Percentiles rank a stretch among this genome's conserved stretches.
phyloP scores from a whole-genome alignment of 2,888 invertebrate genomes.

The Monopis laevigella region DNA sequence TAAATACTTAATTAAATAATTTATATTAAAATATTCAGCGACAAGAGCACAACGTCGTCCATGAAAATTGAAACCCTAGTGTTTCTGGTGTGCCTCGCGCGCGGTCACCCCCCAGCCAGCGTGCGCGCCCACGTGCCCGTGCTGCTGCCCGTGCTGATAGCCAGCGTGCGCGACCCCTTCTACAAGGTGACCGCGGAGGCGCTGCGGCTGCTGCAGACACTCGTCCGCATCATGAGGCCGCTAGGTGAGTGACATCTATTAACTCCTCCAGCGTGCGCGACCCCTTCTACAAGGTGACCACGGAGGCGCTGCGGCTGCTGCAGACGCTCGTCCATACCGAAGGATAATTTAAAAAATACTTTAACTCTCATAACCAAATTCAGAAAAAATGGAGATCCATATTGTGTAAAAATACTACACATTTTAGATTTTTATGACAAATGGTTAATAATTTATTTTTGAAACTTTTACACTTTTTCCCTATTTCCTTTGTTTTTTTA shows the following conservation, averaged over 20 bases:
- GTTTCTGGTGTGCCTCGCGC: slow-evolving; percentile 86
- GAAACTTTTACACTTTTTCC: no score
- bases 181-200: slow-evolving; percentile 99
- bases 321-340: slow-evolving; percentile 94
- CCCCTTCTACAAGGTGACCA: slow-evolving; percentile 98
- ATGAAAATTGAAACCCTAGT: slow-evolving; percentile 98
- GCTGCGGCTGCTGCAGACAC: slow-evolving; percentile 88
- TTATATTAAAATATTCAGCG: slow-evolving; percentile 51
- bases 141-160: slow-evolving; percentile 85
- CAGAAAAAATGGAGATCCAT: no score
- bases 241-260: slow-evolving; percentile 61
- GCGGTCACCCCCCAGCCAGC: slow-evolving; percentile 79
- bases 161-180: slow-evolving; percentile 93
- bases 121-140: slow-evolving; percentile 84
- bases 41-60: slow-evolving; percentile 94
- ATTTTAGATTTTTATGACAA: no score
- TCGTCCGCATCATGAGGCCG: slow-evolving; percentile 94
- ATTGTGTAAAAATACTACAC: no score
- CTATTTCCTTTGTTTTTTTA: no score
- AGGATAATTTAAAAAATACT: no score
- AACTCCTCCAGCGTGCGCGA: slow-evolving; percentile 87
- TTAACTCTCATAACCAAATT: no score
- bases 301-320: slow-evolving; percentile 92
- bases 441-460: no score
- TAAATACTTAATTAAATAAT: no score